Evolutionary conservation across 2,113 vertebrate species (phyloP), one percentile per base, ranked within the genome.

Genomic region (Upupa epops): DNA sequence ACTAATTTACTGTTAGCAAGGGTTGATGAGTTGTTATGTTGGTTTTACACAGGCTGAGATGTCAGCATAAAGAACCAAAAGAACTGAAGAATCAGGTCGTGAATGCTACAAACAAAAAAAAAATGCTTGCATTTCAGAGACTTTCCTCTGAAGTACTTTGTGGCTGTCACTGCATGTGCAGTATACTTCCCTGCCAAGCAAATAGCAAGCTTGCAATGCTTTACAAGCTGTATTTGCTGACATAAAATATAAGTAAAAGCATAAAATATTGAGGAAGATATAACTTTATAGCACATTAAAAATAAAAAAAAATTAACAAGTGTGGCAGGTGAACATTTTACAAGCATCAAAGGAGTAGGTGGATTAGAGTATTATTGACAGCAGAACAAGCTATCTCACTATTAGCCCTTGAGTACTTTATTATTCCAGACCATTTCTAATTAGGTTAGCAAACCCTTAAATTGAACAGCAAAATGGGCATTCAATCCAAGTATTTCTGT

Each of bases 251-350:
- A 91, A 94, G 94, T 94, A 87, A 94, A 96, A 42, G 51, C 92
- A 92, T 95, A 80, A 96, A 96, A 95, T 88, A 94, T 64, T 73
- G 84, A 87, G 54, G 83, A 80, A 91, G 83, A 86, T 81, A 85
- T 68, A 90, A 96, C 96, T 96, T 96, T 96, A 86, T 96, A 91
- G 82, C 77, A 79, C 87, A 87, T 91, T 96, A 92, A 96, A 92
- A 94, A 63, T 74, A 65, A 82, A 60, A 64, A 79, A 92, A 88
- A 92, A 86, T 58, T 95, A 96, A 84, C 87, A 88, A 86, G 86
- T 63, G 1, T 92, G 68, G 81, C 86, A 91, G 83, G 92, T 93
- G 94, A 90, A 87, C 86, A 61, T 95, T 97, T 89, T 91, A 83
- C 87, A 92, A 66, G 69, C 77, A 80, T 91, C 89, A 72, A 63